These are phyloP conservation scores for Tiaroga cobitis DNA, from an alignment of 2,797 vertebrate species.

Conservation along the genomic window DNA sequence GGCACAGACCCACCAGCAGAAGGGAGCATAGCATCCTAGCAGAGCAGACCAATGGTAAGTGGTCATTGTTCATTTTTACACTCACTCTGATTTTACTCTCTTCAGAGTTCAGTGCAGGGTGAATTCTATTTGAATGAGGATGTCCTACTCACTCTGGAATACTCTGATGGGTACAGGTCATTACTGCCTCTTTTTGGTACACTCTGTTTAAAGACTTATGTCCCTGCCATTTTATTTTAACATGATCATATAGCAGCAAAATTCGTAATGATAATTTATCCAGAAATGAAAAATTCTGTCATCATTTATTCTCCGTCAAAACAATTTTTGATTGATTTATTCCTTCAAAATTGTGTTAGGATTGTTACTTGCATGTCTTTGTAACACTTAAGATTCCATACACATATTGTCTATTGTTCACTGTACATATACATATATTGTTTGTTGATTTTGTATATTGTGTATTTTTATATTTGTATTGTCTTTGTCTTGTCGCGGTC, in stretches of 20 bases:
- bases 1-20: slow-evolving; percentile 11
- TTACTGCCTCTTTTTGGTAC: background rate
- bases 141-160: background rate
- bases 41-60: slow-evolving; percentile 20
- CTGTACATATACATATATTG: too few species aligned
- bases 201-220: background rate
- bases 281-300: too few species aligned
- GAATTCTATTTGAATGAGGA: slow-evolving; percentile 21
- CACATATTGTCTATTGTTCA: too few species aligned
- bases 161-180: background rate
- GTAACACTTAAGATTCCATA: background rate
- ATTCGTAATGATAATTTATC: background rate
- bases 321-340: background rate
- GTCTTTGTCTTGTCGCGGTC: too few species aligned
- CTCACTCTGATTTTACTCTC: slow-evolving; percentile 20
- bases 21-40: background rate
- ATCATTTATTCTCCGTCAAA: too few species aligned
- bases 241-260: background rate
- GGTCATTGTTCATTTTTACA: slow-evolving; percentile 34
- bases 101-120: slow-evolving; percentile 24
- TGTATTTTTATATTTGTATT: too few species aligned
- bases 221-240: background rate
- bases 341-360: background rate
- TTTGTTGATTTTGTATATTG: too few species aligned
- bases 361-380: background rate